A percentile compares a stretch with the other conserved stretches of the same genome.
Conservation (phyloP, 2,888 invertebrate species). For the Hyalella azteca region DNA sequence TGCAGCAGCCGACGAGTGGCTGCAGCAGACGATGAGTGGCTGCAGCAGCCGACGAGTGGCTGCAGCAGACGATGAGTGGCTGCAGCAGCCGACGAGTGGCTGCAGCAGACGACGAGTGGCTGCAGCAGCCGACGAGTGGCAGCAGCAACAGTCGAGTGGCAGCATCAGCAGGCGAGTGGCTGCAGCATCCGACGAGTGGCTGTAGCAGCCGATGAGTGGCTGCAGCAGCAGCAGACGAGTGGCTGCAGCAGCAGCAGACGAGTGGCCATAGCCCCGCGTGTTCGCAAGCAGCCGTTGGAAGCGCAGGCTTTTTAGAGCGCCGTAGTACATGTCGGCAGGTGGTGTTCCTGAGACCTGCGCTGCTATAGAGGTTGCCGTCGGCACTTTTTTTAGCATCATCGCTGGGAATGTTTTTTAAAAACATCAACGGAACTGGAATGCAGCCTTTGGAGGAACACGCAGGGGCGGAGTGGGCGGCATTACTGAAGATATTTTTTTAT, state of each 20-base stretch:
- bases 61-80: no score
- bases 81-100: no score
- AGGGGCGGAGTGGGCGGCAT: conserved; percentile 24
- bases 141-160: no score
- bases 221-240: background rate
- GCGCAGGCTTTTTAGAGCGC: background rate
- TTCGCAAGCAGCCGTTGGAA: background rate
- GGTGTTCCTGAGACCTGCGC: background rate
- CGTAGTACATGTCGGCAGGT: background rate
- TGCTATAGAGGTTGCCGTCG: background rate
- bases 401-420: conserved; percentile 19
- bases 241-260: background rate
- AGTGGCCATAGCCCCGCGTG: background rate
- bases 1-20: no score
- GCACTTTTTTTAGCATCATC: conserved; percentile 7
- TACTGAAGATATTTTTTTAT: background rate
- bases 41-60: no score
- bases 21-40: no score
- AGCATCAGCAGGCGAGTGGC: no score
- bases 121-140: no score
- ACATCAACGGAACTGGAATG: conserved; percentile 12
- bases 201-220: no score
- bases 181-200: no score
- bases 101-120: no score
- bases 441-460: background rate